Percentiles rank a stretch among this genome's conserved stretches.
These are phyloP conservation scores for Phainopepla nitens DNA, from an alignment of 2,113 vertebrate species.

Conservation along the genomic window DNA sequence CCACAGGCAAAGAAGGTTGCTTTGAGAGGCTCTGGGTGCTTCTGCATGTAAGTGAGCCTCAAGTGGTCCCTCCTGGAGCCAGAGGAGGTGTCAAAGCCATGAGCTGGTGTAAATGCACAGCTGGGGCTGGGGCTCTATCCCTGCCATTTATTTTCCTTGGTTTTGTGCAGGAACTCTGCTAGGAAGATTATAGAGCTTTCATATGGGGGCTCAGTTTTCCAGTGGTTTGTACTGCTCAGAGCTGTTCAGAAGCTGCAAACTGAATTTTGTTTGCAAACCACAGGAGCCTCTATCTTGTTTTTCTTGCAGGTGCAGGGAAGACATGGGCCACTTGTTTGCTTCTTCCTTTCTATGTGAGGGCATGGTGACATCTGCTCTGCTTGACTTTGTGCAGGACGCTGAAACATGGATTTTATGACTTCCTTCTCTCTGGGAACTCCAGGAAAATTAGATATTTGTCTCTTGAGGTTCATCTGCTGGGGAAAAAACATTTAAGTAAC, in stretches of 20 bases:
- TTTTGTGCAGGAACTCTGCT: background rate
- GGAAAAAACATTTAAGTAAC: background rate
- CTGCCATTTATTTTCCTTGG: background rate
- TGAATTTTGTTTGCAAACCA: background rate
- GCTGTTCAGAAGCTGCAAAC: background rate
- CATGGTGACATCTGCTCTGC: background rate
- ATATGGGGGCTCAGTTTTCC: background rate
- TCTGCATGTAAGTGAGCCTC: background rate
- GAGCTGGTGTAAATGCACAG: background rate
- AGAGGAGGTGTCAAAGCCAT: background rate
- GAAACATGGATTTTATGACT: background rate
- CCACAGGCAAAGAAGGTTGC: background rate
- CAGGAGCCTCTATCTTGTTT: fast-evolving
- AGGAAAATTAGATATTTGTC: conserved; percentile 2
- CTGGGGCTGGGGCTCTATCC: background rate
- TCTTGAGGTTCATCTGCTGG: background rate
- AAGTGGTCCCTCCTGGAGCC: background rate
- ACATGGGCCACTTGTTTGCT: background rate
- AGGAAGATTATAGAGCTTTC: fast-evolving
- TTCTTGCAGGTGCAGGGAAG: background rate
- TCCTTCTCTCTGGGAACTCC: background rate
- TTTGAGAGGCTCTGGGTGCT: background rate
- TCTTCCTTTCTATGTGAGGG: fast-evolving
- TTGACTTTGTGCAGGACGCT: background rate
- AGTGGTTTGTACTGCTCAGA: background rate